Evolutionary conservation across 2,797 vertebrate species (phyloP).

Genomic region (Peromyscus attwateri): DNA sequence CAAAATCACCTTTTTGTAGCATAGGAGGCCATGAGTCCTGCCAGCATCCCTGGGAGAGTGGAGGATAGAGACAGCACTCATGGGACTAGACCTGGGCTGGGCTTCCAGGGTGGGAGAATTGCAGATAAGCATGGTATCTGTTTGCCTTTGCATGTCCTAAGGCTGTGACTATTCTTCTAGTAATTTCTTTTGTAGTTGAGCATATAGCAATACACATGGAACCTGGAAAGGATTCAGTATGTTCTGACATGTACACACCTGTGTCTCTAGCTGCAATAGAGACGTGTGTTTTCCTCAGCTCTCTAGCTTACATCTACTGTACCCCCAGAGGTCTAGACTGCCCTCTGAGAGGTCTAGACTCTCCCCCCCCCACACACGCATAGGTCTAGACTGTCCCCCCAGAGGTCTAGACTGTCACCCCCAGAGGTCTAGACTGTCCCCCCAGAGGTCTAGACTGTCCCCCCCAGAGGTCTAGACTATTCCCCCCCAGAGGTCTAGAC

Average conservation of each 20-base stretch:
- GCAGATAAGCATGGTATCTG: neutral
- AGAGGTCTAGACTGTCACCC: neutral
- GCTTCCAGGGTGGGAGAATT: no score
- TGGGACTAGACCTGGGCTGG: neutral
- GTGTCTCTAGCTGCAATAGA: neutral
- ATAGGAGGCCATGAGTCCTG: rapidly evolving
- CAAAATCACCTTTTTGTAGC: rapidly evolving
- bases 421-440: neutral
- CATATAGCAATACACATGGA: neutral
- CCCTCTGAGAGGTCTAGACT: neutral
- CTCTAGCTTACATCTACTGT: neutral
- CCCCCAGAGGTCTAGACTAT: neutral
- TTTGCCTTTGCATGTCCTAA: neutral
- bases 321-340: neutral
- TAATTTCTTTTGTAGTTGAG: neutral
- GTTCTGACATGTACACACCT: neutral
- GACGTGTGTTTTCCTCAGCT: no score
- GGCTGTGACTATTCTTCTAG: neutral
- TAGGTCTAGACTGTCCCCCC: neutral
- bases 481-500: neutral
- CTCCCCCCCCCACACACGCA: no score
- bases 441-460: neutral
- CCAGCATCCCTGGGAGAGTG: rapidly evolving
- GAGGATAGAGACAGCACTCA: rapidly evolving
- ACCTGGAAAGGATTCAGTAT: no score